Evolutionary conservation across 37 sponge, comb jelly and placozoan species (phyloP).

Genomic region (Theonella swinhoei): DNA sequence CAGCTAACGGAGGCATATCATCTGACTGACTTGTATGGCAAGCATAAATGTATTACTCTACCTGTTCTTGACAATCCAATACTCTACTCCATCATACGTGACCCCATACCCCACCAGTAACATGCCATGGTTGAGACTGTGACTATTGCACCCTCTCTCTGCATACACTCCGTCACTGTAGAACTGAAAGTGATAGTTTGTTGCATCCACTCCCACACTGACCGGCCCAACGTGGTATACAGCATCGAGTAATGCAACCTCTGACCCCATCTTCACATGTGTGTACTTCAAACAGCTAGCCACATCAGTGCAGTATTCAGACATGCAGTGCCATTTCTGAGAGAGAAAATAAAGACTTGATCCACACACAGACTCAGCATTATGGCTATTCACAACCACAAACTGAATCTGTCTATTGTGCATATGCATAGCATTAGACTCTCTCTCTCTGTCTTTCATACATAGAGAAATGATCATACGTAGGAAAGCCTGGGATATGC

Average conservation of each 20-base stretch:
- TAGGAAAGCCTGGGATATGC: no score
- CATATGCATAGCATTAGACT: no score
- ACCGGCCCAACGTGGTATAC: conserved; percentile 73
- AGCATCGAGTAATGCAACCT: conserved; percentile 55
- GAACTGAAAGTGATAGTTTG: conserved; percentile 81
- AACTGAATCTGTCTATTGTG: no score
- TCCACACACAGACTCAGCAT: no score
- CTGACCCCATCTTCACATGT: conserved; percentile 59
- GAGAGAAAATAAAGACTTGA: no score
- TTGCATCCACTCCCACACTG: conserved; percentile 89
- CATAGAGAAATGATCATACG: no score
- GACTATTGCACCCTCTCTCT: conserved; percentile 76
- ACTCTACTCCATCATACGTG: conserved; percentile 19
- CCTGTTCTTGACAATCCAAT: conserved; percentile 93
- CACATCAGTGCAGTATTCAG: conserved; percentile 40
- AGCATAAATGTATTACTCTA: neutral
- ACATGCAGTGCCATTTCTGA: conserved; percentile 58
- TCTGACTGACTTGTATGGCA: neutral
- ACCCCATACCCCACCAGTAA: conserved; percentile 90
- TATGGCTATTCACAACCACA: no score
- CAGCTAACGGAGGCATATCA: neutral
- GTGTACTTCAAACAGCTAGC: conserved; percentile 58
- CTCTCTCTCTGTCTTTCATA: no score
- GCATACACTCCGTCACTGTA: conserved; percentile 85
- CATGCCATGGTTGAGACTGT: conserved; percentile 88